These are phyloP conservation scores for Pangasianodon hypophthalmus DNA, from an alignment of 2,113 vertebrate genomes.

Conservation along the genomic window DNA sequence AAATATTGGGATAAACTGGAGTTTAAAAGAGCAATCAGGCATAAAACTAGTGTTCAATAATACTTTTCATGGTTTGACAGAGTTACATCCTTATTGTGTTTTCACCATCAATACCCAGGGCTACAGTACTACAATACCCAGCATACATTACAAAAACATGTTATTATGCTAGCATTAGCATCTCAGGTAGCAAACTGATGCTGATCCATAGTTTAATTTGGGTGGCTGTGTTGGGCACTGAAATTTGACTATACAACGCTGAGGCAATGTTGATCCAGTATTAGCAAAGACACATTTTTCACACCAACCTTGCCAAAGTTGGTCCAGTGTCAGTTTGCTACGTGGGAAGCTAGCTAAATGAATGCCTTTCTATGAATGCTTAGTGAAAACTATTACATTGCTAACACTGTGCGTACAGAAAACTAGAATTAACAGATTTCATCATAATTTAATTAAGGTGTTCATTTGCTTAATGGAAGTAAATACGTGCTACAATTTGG, in stretches of 20 bases:
- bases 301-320: background rate
- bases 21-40: background rate
- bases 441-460: background rate
- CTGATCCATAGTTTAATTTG: background rate
- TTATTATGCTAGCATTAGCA: background rate
- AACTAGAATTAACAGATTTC: no score
- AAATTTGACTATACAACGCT: background rate
- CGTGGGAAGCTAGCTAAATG: background rate
- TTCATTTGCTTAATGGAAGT: background rate
- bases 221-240: background rate
- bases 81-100: background rate
- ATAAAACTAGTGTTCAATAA: background rate
- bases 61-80: background rate
- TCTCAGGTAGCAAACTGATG: background rate
- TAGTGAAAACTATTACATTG: background rate
- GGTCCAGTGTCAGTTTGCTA: background rate
- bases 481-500: background rate
- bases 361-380: background rate
- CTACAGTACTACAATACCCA: background rate
- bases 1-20: background rate
- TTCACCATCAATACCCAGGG: background rate
- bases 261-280: background rate
- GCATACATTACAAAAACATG: background rate
- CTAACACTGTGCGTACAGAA: background rate
- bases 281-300: background rate